Evolutionary conservation across 2,888 invertebrate genomes (phyloP).

Genomic region (Erebia aethiops): DNA sequence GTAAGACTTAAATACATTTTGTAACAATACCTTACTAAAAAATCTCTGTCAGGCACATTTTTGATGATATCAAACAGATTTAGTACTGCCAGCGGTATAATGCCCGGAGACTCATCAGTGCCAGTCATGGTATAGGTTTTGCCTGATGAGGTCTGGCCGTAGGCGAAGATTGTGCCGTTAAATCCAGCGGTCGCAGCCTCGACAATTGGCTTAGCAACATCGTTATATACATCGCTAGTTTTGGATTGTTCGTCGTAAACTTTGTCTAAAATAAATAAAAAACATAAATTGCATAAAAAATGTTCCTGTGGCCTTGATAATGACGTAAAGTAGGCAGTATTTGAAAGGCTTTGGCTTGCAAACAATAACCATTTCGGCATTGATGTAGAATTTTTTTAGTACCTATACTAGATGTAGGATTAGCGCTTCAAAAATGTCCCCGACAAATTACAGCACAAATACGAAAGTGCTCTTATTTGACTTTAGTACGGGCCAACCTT

Average conservation of each 20-base stretch:
- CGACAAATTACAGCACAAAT: too few relatives aligned
- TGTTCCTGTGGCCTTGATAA: slow-evolving; percentile 33
- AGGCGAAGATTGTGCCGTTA: slow-evolving; percentile 95
- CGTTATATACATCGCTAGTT: slow-evolving; percentile 86
- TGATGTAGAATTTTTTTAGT: too few relatives aligned
- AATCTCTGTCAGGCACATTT: slow-evolving; percentile 85
- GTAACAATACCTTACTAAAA: slow-evolving; percentile 85
- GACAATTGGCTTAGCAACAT: slow-evolving; percentile 88
- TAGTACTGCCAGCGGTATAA: slow-evolving; percentile 88
- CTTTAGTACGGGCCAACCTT: too few relatives aligned
- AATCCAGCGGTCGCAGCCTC: slow-evolving; percentile 88
- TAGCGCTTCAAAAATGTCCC: too few relatives aligned
- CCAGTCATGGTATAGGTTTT: slow-evolving; percentile 95
- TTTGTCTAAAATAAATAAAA: slow-evolving; percentile 83
- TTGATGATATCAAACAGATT: slow-evolving; percentile 87
- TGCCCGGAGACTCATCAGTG: slow-evolving; percentile 85
- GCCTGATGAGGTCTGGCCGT: slow-evolving; percentile 95
- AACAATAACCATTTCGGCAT: slow-evolving; percentile 13
- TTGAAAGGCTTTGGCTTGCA: slow-evolving; percentile 23
- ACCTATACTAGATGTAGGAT: too few relatives aligned
- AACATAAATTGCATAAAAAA: slow-evolving; percentile 30
- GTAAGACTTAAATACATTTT: not conserved
- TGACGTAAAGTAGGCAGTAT: slow-evolving; percentile 31
- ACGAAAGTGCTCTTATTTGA: too few relatives aligned
- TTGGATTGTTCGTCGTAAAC: slow-evolving; percentile 85